Evolutionary conservation across 1,140 invertebrate genomes (phyloP).

Genomic region (Laupala kohalensis): DNA sequence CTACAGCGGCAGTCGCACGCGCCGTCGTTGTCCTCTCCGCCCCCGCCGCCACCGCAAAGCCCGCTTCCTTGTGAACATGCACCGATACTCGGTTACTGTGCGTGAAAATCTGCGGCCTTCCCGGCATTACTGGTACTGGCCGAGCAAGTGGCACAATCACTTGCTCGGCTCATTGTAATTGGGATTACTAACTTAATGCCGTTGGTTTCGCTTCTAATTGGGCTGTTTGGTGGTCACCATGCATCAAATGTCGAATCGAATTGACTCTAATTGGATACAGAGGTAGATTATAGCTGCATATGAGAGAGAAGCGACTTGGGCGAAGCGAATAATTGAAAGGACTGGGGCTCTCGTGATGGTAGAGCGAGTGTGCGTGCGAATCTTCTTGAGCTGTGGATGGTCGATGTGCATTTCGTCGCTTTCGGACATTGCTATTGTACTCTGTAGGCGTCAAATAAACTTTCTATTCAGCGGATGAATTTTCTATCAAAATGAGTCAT

Average conservation of each 20-base stretch:
- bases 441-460: too few species aligned
- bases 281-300: neutral
- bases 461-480: too few species aligned
- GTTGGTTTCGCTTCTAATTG: neutral
- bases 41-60: neutral
- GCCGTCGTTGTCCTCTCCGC: neutral
- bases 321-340: neutral
- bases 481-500: too few species aligned
- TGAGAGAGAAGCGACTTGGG: neutral
- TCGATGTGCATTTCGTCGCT: too few species aligned
- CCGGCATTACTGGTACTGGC: neutral
- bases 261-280: neutral
- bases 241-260: neutral
- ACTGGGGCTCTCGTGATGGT: too few species aligned
- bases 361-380: too few species aligned
- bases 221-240: neutral
- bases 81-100: neutral
- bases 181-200: neutral
- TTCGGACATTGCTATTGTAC: too few species aligned
- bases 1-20: neutral
- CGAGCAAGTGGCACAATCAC: neutral
- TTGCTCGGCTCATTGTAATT: neutral
- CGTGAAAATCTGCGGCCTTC: neutral
- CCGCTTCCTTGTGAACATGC: neutral
- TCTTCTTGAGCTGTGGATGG: too few species aligned